Evolutionary conservation across 2,888 invertebrate genomes (phyloP).

Genomic region (Spisula subtruncata): DNA sequence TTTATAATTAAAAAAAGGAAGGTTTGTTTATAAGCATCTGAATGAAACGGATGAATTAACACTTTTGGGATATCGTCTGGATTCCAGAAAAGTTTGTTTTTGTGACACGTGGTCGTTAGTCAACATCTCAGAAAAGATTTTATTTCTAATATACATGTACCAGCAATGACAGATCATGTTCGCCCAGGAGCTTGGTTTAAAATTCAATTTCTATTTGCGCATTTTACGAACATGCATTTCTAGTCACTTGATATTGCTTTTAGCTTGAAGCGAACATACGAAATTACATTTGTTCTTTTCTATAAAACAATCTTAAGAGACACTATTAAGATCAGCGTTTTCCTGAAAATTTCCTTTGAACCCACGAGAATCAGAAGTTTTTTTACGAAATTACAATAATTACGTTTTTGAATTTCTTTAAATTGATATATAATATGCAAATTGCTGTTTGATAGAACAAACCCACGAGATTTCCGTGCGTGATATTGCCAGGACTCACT

Average conservation of each 20-base stretch:
- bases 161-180: background rate
- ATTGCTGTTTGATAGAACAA: background rate
- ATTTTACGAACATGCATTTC: background rate
- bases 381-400: background rate
- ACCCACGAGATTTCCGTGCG: background rate
- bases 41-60: too few relatives aligned
- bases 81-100: too few relatives aligned
- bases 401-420: background rate
- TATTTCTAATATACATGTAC: too few relatives aligned
- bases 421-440: constrained; percentile 1
- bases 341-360: background rate
- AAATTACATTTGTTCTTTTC: background rate
- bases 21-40: too few relatives aligned
- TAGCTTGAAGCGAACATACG: background rate
- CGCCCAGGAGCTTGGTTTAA: background rate
- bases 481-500: background rate
- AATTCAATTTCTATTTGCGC: background rate
- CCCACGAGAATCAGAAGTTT: background rate
- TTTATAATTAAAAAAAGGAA: too few relatives aligned
- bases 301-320: background rate
- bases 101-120: too few relatives aligned
- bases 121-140: too few relatives aligned
- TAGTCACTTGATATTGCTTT: background rate
- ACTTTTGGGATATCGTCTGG: too few relatives aligned
- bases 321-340: background rate